Evolutionary conservation across 2,797 vertebrate species (phyloP), one percentile per base, ranked within the genome.

Genomic region (Paguma larvata): DNA sequence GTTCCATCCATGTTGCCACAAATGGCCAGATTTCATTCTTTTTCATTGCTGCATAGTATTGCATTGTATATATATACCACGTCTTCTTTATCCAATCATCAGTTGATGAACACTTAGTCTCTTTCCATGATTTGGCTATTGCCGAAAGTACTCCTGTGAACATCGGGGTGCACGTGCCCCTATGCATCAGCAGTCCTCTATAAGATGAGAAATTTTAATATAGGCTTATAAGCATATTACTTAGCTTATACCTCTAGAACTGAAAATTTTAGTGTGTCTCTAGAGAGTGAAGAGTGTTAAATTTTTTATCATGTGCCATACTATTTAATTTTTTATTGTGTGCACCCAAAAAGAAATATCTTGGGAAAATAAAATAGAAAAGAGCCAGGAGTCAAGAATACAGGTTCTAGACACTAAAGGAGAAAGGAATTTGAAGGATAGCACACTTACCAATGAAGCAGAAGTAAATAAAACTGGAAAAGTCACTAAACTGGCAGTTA

Each of bases 321-420:
- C 44, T 92, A 30, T 62, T 89, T 68, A 86, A 78, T 78, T 82
- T 97, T 38, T 85, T 75, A 91, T 72, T 21, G 34, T 51, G 30
- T 89, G 2, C 38, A 92, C 25, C 46, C 41, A 89, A 65, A 80
- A 84, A 90, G 32, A 85, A 93, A 91, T 90, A 83, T 51, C 56
- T 46, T 85, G 32, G n/a, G 14, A 89, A 27, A 82, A 73, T 48
- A 72, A 23, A 67, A 75, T 4, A 68, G 38, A 38, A 75, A 73
- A 85, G 38, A 72, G 51, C 38, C 48, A 34, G 8, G 30, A 90
- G 27, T 78, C 67, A 23, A 65, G 78, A 79, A 44, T 65, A 65
- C 4, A 78, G 46, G 41, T 48, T n/a, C 77, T 59, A 67, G 46
- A 41, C 56, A 65, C 32, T 44, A 59, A 63, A 32, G 8, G 23